phyloP scores from a whole-genome alignment of 2,888 invertebrate species.

The Chesias legatella region DNA sequence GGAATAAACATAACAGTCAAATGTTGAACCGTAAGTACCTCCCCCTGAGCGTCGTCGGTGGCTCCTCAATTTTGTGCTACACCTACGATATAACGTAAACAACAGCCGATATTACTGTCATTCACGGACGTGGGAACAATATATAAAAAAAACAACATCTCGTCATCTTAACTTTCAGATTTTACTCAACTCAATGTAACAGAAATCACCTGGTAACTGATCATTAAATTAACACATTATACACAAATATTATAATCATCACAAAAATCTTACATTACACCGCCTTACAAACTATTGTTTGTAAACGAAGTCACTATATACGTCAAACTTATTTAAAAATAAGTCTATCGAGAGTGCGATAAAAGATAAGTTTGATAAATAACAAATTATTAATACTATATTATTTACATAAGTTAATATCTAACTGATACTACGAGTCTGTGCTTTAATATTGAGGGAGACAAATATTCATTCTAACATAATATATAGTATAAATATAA shows the following conservation, averaged over 20 bases:
- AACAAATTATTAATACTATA: conserved; percentile 68
- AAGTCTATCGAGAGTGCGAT: conserved; percentile 70
- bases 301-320: conserved; percentile 61
- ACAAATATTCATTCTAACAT: conserved; percentile 62
- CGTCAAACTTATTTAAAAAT: conserved; percentile 71
- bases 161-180: conserved; percentile 64
- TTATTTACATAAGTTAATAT: conserved; percentile 70
- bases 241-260: conserved; percentile 62
- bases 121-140: conserved; percentile 55
- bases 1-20: conserved; percentile 8
- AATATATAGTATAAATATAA: conserved; percentile 38
- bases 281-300: conserved; percentile 55
- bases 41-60: conserved; percentile 40
- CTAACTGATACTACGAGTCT: conserved; percentile 65
- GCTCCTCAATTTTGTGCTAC: conserved; percentile 60
- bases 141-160: conserved; percentile 71
- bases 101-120: conserved; percentile 29
- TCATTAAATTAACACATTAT: conserved; percentile 72
- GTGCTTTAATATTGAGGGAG: conserved; percentile 65
- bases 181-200: conserved; percentile 77
- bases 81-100: conserved; percentile 51
- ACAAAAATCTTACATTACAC: conserved; percentile 61
- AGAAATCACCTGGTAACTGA: conserved; percentile 75
- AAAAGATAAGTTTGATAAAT: conserved; percentile 72
- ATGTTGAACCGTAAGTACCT: conserved; percentile 12